Conservation (phyloP, 2,888 invertebrate species). For the Orchesellides sinensis region DNA sequence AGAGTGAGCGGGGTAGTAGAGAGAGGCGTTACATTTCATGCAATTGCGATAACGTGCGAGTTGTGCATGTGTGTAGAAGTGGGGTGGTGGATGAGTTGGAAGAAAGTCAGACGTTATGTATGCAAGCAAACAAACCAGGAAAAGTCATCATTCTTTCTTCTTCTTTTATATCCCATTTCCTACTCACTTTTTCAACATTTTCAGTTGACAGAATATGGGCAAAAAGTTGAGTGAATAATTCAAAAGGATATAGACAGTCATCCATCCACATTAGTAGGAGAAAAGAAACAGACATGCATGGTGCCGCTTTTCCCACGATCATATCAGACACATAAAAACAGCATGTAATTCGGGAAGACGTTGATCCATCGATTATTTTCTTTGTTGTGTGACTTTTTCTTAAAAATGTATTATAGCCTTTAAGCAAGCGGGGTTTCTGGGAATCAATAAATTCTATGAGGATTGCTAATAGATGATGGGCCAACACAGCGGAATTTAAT, state of each 20-base stretch:
- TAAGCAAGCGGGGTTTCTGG: not conserved
- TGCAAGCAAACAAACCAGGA: conserved; percentile 28
- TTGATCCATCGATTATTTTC: conserved; percentile 34
- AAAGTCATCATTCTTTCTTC: conserved; percentile 45
- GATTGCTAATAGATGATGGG: not conserved
- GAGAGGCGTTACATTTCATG: not conserved
- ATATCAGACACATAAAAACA: not conserved
- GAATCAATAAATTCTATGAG: not conserved
- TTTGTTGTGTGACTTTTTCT: conserved; percentile 16
- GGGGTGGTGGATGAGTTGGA: not conserved
- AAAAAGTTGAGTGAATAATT: conserved; percentile 71
- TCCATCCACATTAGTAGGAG: conserved; percentile 39
- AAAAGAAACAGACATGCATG: conserved; percentile 27
- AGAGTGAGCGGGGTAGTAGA: not conserved
- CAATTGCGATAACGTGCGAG: not conserved
- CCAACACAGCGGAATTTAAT: not conserved
- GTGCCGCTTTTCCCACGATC: conserved; percentile 45
- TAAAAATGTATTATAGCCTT: not conserved
- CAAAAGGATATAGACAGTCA: conserved; percentile 64
- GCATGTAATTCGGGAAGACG: conserved; percentile 6
- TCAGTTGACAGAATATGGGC: conserved; percentile 47
- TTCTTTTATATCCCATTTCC: conserved; percentile 50
- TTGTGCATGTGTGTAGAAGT: not conserved
- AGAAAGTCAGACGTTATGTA: conserved; percentile 22
- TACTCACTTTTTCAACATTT: conserved; percentile 42